Conservation (phyloP, 2,797 vertebrate genomes). For the Bufotes viridis region DNA sequence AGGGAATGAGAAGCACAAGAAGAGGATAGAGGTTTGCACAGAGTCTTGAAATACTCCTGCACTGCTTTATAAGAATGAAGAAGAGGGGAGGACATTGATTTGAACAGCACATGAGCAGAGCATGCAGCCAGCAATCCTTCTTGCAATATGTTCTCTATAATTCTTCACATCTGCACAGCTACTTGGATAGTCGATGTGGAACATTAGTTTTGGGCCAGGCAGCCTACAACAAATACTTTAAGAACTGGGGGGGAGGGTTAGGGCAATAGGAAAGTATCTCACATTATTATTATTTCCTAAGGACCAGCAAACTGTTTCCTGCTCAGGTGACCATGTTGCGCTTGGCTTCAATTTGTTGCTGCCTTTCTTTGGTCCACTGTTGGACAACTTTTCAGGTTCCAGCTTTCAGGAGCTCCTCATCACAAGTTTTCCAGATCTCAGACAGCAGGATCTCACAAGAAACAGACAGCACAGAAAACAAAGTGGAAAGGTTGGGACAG, state of each 20-base stretch:
- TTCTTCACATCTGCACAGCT: conserved; percentile 30
- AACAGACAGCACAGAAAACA: conserved; percentile 81
- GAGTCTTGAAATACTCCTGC: conserved; percentile 72
- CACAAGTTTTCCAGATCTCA: conserved; percentile 64
- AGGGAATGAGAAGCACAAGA: conserved; percentile 63
- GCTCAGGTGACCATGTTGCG: conserved; percentile 71
- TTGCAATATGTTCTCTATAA: not conserved
- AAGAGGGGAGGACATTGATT: conserved; percentile 47
- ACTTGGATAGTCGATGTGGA: conserved; percentile 33
- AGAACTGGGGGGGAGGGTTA: not conserved
- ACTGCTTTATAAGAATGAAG: conserved; percentile 62
- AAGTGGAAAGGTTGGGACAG: conserved; percentile 89
- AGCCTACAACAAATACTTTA: conserved; percentile 18
- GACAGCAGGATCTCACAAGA: conserved; percentile 64
- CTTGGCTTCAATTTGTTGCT: conserved; percentile 67
- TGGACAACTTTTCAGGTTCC: conserved; percentile 66
- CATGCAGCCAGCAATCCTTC: conserved; percentile 22
- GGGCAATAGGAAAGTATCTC: conserved; percentile 22
- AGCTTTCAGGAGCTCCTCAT: conserved; percentile 57
- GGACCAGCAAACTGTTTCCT: conserved; percentile 50
- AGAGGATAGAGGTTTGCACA: conserved; percentile 75
- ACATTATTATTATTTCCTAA: conserved; percentile 3
- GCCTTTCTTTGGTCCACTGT: conserved; percentile 67
- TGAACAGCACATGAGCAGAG: conserved; percentile 43
- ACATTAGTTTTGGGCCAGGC: conserved; percentile 39